A percentile compares a stretch with the other conserved stretches of the same genome.
These are phyloP conservation scores for Stichodactyla mertensii DNA, from an alignment of 64 coral and sea anemone species.

Conservation along the genomic window DNA sequence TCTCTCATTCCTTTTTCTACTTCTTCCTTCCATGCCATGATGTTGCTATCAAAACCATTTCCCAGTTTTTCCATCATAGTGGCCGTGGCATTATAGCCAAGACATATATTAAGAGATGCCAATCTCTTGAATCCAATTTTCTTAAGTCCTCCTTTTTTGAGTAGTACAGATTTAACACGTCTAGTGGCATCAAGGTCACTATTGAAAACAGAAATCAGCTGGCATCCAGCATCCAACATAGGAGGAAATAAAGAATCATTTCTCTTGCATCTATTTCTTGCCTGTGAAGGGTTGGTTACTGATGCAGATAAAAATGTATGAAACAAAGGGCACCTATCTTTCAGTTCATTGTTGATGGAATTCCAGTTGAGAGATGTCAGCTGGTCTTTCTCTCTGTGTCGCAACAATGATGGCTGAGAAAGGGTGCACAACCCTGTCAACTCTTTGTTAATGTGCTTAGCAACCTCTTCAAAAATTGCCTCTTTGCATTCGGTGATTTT, in stretches of 20 bases:
- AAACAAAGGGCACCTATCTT: too few species aligned
- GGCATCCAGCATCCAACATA: constrained; percentile 49
- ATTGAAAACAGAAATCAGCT: constrained; percentile 50
- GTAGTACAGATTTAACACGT: constrained; percentile 22
- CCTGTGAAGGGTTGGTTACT: too few species aligned
- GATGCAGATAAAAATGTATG: too few species aligned
- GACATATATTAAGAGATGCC: constrained; percentile 27
- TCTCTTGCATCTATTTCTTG: too few species aligned
- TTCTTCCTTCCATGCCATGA: background rate
- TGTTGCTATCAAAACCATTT: background rate
- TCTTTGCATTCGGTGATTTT: too few species aligned
- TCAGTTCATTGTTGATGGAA: too few species aligned
- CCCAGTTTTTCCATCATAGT: constrained; percentile 33
- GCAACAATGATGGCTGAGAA: too few species aligned
- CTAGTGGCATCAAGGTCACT: constrained; percentile 39
- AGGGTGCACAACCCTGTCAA: too few species aligned
- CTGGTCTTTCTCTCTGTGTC: too few species aligned
- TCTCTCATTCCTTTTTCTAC: background rate
- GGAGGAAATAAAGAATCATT: background rate
- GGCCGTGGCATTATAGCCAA: constrained; percentile 39
- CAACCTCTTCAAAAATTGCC: too few species aligned
- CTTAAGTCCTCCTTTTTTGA: constrained; percentile 42
- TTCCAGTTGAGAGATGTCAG: too few species aligned
- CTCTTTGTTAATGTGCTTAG: too few species aligned
- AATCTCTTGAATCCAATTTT: constrained; percentile 43